Percentiles rank a stretch among this genome's conserved stretches.
Conservation (phyloP, 2,113 vertebrate species). For the Macheiramphus alcinus region DNA sequence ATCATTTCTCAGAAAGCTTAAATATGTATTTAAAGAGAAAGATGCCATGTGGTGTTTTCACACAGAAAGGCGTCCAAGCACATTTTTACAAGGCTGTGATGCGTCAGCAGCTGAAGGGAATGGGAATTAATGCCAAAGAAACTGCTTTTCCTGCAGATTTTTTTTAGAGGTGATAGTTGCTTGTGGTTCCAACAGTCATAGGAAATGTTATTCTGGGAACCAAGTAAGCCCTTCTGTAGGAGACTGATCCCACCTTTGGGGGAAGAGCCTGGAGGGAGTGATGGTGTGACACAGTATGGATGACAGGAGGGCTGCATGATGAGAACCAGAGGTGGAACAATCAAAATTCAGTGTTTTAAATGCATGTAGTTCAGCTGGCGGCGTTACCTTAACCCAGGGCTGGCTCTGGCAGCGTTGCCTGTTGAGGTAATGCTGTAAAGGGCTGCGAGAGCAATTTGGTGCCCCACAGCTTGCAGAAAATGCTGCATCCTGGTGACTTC, state of each 20-base stretch:
- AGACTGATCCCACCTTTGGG: not conserved
- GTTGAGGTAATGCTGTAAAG: too few relatives aligned
- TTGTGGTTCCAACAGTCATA: not conserved
- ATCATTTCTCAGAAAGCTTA: not conserved
- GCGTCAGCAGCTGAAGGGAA: not conserved
- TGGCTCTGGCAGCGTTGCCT: not conserved
- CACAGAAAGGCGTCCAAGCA: not conserved
- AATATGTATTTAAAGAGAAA: not conserved
- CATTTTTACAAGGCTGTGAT: not conserved
- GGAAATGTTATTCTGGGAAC: not conserved
- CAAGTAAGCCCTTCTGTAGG: not conserved
- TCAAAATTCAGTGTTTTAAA: not conserved
- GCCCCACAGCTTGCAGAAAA: not conserved
- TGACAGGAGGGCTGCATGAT: too few relatives aligned
- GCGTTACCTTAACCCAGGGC: accelerated
- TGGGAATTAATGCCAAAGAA: not conserved
- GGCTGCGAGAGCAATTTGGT: accelerated
- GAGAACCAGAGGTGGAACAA: not conserved
- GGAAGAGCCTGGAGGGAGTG: not conserved
- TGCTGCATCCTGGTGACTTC: accelerated
- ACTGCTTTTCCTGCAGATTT: not conserved
- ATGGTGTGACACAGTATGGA: accelerated
- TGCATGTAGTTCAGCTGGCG: too few relatives aligned
- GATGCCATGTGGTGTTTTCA: not conserved
- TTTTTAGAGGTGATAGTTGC: not conserved